Percentiles rank a stretch among this genome's conserved stretches.
phyloP scores from a whole-genome alignment of 1,140 invertebrate species.

The Oreohelix idahoensis region DNA sequence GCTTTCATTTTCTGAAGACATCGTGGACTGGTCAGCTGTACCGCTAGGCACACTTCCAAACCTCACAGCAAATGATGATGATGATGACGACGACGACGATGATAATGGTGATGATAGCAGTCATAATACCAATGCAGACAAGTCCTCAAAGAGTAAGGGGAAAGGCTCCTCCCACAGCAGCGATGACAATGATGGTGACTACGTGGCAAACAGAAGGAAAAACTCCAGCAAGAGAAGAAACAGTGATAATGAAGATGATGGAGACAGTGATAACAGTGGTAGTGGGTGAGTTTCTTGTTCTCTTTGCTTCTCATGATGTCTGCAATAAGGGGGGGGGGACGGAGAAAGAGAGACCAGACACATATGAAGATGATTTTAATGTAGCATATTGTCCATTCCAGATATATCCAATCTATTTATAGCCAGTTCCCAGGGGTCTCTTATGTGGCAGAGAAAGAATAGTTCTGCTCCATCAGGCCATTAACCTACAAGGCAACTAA shows the following conservation, averaged over 20 bases:
- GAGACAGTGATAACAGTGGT: not conserved
- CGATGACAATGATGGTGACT: not conserved
- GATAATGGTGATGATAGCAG: not conserved
- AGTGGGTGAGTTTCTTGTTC: not conserved
- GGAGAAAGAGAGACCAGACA: too few species aligned
- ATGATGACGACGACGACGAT: slow-evolving; percentile 10
- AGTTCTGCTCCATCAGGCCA: not conserved
- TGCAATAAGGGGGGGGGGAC: too few species aligned
- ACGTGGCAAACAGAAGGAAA: not conserved
- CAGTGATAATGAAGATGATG: not conserved
- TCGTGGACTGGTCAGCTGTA: slow-evolving; percentile 22
- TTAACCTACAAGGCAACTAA: too few species aligned
- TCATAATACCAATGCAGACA: not conserved
- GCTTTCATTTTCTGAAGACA: slow-evolving; percentile 2
- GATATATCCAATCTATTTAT: too few species aligned
- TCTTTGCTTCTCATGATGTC: not conserved
- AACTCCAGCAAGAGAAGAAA: not conserved
- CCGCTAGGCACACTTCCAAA: slow-evolving; percentile 8
- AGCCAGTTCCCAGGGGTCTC: too few species aligned
- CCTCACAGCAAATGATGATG: not conserved
- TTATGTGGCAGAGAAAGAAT: not conserved
- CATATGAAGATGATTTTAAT: not conserved
- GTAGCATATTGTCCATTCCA: not conserved
- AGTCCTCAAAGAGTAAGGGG: not conserved
- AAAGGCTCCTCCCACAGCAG: not conserved